Evolutionary conservation across 2,797 vertebrate species (phyloP).

Genomic region (Sebastolobus alascanus): DNA sequence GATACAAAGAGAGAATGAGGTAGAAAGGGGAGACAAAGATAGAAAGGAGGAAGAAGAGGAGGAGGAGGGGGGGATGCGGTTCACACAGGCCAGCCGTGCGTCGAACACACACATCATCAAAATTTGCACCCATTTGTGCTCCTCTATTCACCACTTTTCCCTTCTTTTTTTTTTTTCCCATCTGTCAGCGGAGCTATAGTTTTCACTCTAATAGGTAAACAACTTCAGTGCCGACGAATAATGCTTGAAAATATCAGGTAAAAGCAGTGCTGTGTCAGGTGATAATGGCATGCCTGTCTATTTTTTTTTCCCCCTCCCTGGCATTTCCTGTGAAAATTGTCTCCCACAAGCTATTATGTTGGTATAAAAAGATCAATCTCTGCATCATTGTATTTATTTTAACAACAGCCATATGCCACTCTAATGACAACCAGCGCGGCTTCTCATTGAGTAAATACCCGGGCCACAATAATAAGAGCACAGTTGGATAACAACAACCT

Average conservation of each 20-base stretch:
- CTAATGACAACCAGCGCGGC: slow-evolving; percentile 36
- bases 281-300: slow-evolving; percentile 60
- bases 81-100: slow-evolving; percentile 49
- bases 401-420: slow-evolving; percentile 26
- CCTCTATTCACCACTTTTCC: slow-evolving; percentile 30
- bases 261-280: slow-evolving; percentile 57
- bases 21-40: slow-evolving; percentile 65
- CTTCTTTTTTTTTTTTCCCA: background rate
- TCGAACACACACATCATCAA: slow-evolving; percentile 63
- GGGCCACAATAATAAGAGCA: background rate
- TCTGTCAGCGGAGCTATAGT: slow-evolving; percentile 44
- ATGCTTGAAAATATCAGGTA: slow-evolving; percentile 69
- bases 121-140: slow-evolving; percentile 73
- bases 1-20: slow-evolving; percentile 56
- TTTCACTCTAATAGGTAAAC: slow-evolving; percentile 73
- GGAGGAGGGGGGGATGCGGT: slow-evolving; percentile 41
- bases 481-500: slow-evolving; percentile 18
- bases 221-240: slow-evolving; percentile 64
- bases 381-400: slow-evolving; percentile 50
- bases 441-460: slow-evolving; percentile 44
- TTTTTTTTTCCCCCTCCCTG: slow-evolving; percentile 11
- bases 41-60: slow-evolving; percentile 51
- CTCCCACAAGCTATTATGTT: slow-evolving; percentile 59
- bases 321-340: slow-evolving; percentile 58
- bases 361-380: slow-evolving; percentile 44